Conservation (phyloP, 2,797 vertebrate genomes). For the Phrynocephalus vlangalii region DNA sequence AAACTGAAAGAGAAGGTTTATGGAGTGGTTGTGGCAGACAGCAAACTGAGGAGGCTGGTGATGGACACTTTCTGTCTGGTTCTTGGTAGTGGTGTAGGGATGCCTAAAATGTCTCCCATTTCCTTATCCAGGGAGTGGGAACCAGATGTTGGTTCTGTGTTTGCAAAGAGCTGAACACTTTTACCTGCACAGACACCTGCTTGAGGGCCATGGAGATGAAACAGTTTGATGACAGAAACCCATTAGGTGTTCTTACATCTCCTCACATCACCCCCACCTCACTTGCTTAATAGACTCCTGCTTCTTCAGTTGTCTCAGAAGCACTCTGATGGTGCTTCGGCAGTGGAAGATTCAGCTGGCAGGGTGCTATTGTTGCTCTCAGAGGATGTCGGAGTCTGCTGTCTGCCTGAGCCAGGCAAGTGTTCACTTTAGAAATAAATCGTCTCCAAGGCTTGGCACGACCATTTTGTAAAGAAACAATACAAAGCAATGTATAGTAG, state of each 20-base stretch:
- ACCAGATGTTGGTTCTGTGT: slow-evolving; percentile 24
- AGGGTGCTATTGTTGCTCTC: neutral
- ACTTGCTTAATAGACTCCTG: too few relatives aligned
- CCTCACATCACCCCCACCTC: neutral
- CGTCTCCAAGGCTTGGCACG: neutral
- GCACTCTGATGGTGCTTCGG: too few relatives aligned
- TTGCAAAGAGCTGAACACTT: slow-evolving; percentile 27
- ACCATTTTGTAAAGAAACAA: neutral
- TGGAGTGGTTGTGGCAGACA: neutral
- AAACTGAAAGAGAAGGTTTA: neutral
- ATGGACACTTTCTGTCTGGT: neutral
- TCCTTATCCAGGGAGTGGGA: slow-evolving; percentile 9
- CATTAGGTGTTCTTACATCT: slow-evolving; percentile 17
- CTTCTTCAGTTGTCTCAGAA: too few relatives aligned
- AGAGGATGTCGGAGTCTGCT: slow-evolving; percentile 17
- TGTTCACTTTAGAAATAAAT: neutral
- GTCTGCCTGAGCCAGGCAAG: slow-evolving; percentile 5
- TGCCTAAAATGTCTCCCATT: neutral
- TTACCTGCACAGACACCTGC: slow-evolving; percentile 5
- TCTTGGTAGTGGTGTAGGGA: neutral
- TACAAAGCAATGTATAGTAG: too few relatives aligned
- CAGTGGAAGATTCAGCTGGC: too few relatives aligned
- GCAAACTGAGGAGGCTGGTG: too few relatives aligned
- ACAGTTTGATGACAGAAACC: slow-evolving; percentile 6
- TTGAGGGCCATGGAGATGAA: slow-evolving; percentile 9